Percentiles rank a stretch among this genome's conserved stretches.
Evolutionary conservation across 1,140 invertebrate genomes (phyloP).

Genomic region (Ridgeia piscesae): DNA sequence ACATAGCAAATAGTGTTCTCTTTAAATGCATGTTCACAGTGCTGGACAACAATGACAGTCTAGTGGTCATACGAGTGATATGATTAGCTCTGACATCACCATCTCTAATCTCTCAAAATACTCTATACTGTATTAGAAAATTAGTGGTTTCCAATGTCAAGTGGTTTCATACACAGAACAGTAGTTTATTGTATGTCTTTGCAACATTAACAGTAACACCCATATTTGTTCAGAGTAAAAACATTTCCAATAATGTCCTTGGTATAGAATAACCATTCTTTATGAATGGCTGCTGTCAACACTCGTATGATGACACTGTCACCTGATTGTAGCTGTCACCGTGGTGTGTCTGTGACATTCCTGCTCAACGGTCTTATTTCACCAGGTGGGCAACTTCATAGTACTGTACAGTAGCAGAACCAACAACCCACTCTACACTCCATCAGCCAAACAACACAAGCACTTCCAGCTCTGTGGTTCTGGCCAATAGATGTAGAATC

Average conservation of each 20-base stretch:
- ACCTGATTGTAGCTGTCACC: too few relatives aligned
- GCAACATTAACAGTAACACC: not conserved
- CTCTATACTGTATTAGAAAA: too few relatives aligned
- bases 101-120: not conserved
- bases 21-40: not conserved
- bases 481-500: not conserved
- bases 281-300: not conserved
- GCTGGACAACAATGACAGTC: not conserved
- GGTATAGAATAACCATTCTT: not conserved
- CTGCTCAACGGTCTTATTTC: not conserved
- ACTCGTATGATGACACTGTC: not conserved
- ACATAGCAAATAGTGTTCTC: not conserved
- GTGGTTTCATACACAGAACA: not conserved
- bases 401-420: not conserved
- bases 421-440: not conserved
- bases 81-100: not conserved
- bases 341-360: not conserved
- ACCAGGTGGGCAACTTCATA: not conserved
- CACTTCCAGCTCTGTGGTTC: not conserved
- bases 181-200: not conserved
- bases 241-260: not conserved
- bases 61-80: too few relatives aligned
- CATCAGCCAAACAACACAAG: not conserved
- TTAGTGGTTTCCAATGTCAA: too few relatives aligned
- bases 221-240: not conserved